Conservation (phyloP, 2,888 invertebrate genomes). For the Drosophila mettleri region DNA sequence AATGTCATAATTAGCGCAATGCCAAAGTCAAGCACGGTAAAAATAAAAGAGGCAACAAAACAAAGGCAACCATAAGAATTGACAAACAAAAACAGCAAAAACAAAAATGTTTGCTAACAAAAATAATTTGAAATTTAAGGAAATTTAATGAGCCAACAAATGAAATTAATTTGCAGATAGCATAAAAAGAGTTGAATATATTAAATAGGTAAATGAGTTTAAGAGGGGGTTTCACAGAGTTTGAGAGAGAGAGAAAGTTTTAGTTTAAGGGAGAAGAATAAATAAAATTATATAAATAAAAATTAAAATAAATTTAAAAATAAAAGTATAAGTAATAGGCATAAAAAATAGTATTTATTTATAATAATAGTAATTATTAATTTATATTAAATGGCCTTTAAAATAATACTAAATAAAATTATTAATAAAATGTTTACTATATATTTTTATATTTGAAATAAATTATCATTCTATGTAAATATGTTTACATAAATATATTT, state of each 20-base stretch:
- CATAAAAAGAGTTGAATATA: background rate
- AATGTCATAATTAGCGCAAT: constrained; percentile 69
- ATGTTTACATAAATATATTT: too few relatives aligned
- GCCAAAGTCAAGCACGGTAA: constrained; percentile 41
- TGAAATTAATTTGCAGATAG: background rate
- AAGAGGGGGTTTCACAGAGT: background rate
- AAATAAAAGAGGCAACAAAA: constrained; percentile 19
- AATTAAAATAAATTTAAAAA: too few relatives aligned
- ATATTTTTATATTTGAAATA: too few relatives aligned
- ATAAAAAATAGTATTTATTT: too few relatives aligned
- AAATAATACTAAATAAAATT: too few relatives aligned
- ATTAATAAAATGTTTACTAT: too few relatives aligned
- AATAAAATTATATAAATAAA: too few relatives aligned
- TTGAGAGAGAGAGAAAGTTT: background rate
- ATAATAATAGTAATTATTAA: too few relatives aligned
- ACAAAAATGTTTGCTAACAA: constrained; percentile 7
- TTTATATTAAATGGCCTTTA: too few relatives aligned
- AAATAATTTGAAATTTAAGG: constrained; percentile 1
- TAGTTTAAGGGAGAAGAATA: too few relatives aligned
- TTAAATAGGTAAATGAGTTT: background rate
- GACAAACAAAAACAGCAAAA: background rate
- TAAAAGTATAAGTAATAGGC: too few relatives aligned
- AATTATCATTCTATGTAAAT: too few relatives aligned
- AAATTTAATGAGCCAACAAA: constrained; percentile 5
- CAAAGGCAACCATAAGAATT: constrained; percentile 2